phyloP scores from a whole-genome alignment of 2,113 vertebrate species.

The Etheostoma spectabile region DNA sequence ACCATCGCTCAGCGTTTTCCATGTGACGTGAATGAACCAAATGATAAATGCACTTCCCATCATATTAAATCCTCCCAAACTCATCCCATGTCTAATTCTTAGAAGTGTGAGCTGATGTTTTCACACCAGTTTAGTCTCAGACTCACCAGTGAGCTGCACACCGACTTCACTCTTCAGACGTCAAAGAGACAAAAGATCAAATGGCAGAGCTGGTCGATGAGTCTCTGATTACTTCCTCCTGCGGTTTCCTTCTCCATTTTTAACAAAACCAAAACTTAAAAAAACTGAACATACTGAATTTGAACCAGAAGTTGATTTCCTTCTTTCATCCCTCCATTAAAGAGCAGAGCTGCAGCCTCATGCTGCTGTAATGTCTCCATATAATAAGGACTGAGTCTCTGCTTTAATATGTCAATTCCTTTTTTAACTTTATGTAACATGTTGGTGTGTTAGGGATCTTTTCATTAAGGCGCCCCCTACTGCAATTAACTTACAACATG shows the following conservation, averaged over 20 bases:
- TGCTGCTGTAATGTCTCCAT: too few species aligned
- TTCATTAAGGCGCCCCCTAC: too few species aligned
- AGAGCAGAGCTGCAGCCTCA: too few species aligned
- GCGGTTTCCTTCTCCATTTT: not conserved
- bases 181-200: not conserved
- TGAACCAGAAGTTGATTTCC: not conserved
- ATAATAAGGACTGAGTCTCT: too few species aligned
- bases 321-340: too few species aligned
- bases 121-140: not conserved
- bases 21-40: too few species aligned
- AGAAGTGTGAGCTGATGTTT: not conserved
- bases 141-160: not conserved
- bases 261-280: not conserved
- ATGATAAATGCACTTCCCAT: not conserved
- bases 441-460: too few species aligned
- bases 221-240: not conserved
- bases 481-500: too few species aligned
- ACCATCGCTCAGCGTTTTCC: too few species aligned
- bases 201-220: not conserved
- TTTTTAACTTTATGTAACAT: too few species aligned
- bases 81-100: not conserved
- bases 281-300: not conserved
- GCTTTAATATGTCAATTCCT: too few species aligned
- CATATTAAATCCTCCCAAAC: not conserved
- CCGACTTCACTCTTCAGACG: not conserved